Evolutionary conservation across 2,113 vertebrate genomes (phyloP).

Genomic region (Brachirus orientalis): DNA sequence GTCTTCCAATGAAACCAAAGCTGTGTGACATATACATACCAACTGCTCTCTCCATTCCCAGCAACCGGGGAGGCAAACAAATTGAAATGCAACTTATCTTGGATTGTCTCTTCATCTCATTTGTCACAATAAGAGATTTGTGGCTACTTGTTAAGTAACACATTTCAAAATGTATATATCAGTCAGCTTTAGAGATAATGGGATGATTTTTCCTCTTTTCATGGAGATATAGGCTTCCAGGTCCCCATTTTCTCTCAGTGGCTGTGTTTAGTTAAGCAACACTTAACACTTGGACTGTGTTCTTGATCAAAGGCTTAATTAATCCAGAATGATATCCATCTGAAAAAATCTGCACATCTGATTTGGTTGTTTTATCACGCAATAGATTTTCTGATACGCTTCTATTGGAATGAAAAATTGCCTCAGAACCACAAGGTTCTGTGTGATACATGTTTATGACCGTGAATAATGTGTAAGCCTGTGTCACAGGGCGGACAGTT

Average conservation of each 20-base stretch:
- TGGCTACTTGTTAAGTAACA: neutral
- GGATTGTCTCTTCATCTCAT: neutral
- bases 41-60: neutral
- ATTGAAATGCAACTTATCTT: neutral
- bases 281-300: neutral
- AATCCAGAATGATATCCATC: neutral
- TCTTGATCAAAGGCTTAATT: neutral
- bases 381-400: too few relatives aligned
- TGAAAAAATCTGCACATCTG: neutral
- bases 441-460: neutral
- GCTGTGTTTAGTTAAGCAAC: neutral
- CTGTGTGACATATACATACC: too few relatives aligned
- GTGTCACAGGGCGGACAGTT: too few relatives aligned
- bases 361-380: neutral
- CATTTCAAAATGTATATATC: neutral
- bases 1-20: too few relatives aligned
- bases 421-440: neutral
- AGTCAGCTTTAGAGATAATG: neutral
- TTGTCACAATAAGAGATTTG: neutral
- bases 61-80: neutral
- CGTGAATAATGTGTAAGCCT: too few relatives aligned
- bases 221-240: neutral
- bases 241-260: neutral
- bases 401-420: neutral
- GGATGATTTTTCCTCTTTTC: neutral